Base-by-base conservation (phyloP, 2,888 invertebrate species). In the Eupithecia pulchellata region DNA sequence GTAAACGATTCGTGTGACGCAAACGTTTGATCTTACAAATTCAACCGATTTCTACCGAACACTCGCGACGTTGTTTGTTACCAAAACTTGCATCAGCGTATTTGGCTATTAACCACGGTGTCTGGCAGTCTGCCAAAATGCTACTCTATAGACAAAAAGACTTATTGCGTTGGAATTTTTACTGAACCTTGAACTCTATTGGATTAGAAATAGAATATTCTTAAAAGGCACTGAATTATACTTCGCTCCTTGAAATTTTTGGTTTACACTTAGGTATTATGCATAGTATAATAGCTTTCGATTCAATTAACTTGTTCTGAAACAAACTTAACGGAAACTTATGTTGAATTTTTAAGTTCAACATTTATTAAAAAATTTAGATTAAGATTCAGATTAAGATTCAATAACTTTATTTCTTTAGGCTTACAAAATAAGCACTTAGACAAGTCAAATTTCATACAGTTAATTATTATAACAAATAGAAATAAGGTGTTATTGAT, bases 121-220 rank as follows among this genome's bases (percentile, higher is more conserved):
- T 74, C 72, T 85, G 83, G 84, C 82, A 20, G 36, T 17, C 47
- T 64, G 81, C 86, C 86, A 86, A 77, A 17, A 57, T 17, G 29
- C 57, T 25, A 25, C 25, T 52, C 25, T 25, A 25, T 13, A 55
- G 14, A 27, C 27, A 57, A 29, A 57, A 57, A 5, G 57, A 29
- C 17, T 14, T 14, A 57, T 29, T 17, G 17, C 57, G 29, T 57
- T 29, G 6, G 14, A 27, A 9, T 61, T 11, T 47, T 39, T 20
- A 62, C 14, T 52, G 63, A 65, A 69, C 34, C 32, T 11, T 74
- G 61, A 32, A 70, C 73, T 73, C 72, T 75, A 66, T 36, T 1
- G 25, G 36, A 34, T 25, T 25, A 13, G 4, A 17, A n/a, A 52
- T 71, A 73, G 65, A 57, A 17, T 57, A 57, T 29, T 0, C 11